Conservation (phyloP, 1,140 invertebrate species). For the Planococcus citri region DNA sequence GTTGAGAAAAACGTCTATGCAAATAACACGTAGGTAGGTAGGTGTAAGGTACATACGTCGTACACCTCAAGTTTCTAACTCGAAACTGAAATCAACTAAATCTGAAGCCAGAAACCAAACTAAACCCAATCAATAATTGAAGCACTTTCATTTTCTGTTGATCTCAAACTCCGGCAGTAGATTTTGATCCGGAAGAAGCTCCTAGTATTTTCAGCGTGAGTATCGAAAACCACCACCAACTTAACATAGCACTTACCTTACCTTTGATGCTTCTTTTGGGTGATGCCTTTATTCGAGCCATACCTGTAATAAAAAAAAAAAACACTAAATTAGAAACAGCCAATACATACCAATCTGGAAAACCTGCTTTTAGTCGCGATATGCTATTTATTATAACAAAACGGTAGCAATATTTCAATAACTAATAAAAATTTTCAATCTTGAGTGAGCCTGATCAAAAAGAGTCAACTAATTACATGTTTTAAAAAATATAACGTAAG, state of each 20-base stretch:
- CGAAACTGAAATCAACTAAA: no score
- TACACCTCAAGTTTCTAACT: no score
- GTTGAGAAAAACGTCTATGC: no score
- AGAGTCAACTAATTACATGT: conserved; percentile 3
- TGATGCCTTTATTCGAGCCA: not conserved
- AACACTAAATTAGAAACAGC: not conserved
- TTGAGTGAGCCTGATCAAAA: not conserved
- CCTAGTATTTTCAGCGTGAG: conserved; percentile 2
- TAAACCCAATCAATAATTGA: no score
- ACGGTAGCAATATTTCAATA: not conserved
- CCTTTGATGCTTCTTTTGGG: no score
- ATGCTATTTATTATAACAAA: not conserved
- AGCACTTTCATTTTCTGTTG: no score
- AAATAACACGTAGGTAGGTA: no score
- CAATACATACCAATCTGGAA: not conserved
- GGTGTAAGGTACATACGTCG: no score
- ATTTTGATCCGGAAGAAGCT: conserved; percentile 13
- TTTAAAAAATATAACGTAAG: not conserved
- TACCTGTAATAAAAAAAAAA: not conserved
- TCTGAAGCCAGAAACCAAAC: no score
- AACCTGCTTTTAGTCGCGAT: not conserved
- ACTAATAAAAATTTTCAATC: not conserved
- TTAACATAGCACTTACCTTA: not conserved
- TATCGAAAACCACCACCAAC: not conserved
- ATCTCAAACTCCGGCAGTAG: not conserved